These are phyloP conservation scores for Chelonus insularis DNA, from an alignment of 1,140 invertebrate genomes.

Conservation along the genomic window DNA sequence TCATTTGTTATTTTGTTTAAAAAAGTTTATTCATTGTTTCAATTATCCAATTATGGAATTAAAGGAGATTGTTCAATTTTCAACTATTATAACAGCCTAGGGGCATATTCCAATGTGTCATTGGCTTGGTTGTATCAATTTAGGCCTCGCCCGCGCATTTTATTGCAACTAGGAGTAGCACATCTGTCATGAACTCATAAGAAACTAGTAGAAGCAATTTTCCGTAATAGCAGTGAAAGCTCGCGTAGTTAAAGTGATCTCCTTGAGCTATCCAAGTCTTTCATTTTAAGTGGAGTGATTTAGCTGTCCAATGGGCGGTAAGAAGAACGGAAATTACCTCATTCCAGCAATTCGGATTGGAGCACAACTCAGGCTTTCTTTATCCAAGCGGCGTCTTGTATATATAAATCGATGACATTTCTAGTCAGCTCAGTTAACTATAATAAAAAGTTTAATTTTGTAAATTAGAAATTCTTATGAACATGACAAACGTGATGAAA, in stretches of 20 bases:
- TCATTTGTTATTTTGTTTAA: too few species aligned
- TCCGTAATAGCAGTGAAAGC: constrained; percentile 23
- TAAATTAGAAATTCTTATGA: too few species aligned
- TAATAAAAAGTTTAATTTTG: too few species aligned
- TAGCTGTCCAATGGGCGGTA: constrained; percentile 49
- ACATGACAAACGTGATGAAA: background rate
- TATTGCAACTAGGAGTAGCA: background rate
- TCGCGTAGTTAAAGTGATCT: background rate
- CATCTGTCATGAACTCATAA: constrained; percentile 14
- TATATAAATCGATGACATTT: background rate
- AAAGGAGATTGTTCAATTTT: too few species aligned
- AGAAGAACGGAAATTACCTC: constrained; percentile 47
- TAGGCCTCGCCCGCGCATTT: too few species aligned
- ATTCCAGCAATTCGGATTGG: constrained; percentile 21
- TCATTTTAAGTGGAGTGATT: constrained; percentile 52
- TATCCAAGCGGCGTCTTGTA: background rate
- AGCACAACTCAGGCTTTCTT: too few species aligned
- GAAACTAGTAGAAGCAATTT: constrained; percentile 19
- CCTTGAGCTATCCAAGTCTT: constrained; percentile 24
- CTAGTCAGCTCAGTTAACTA: too few species aligned
- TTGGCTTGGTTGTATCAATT: too few species aligned
- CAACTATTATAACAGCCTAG: too few species aligned
- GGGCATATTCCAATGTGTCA: too few species aligned
- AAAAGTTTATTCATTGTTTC: too few species aligned
- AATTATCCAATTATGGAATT: too few species aligned